Evolutionary conservation across 2,113 vertebrate species (phyloP), one percentile per base, ranked within the genome.

Genomic region (Caloenas nicobarica): DNA sequence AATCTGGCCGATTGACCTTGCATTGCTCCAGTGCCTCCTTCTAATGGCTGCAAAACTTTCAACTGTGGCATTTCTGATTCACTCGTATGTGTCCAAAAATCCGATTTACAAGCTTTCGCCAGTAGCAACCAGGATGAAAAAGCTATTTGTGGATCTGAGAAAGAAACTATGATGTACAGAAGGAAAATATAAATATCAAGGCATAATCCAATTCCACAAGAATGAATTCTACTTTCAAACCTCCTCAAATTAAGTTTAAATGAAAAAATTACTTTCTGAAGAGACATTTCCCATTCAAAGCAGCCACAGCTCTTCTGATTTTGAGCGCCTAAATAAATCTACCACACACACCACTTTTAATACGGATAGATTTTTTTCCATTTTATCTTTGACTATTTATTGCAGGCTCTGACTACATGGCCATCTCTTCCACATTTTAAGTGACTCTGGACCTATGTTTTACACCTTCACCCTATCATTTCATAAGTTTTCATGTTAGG

Each of bases 1-100:
- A 54, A 92, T 56, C 38, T 69, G 62, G 24, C 68, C 8, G 2
- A 61, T 0, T 40, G 68, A 77, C 71, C 68, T 80, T 7, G 16
- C 19, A 14, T 9, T 0, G 0, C 81, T 91, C 65, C 2, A 21
- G 69, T 0, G 0, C 23, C 57, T 82, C 50, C 42, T 83, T 42
- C 70, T 42, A 56, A 53, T 36, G 66, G 64, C 84, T 46, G 70
- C 51, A 51, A 8, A 62, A 85, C 56, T 56, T 61, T 66, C 53
- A 91, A 44, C 85, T 62, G 81, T 60, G 91, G 60, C 12, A 42
- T 22, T 94, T 78, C 65, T 81, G 65, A 87, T 78, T 74, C 65
- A 58, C 51, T 58, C 2, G 0, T 9, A 21, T 8, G 19, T n/a
- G 23, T 58, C 50, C 51, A 84, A 48, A 91, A 84, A 74, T 33